Evolutionary conservation across 2,888 invertebrate genomes (phyloP), one percentile per base, ranked within the genome.

Genomic region (Chalcosyrphus nemorum): DNA sequence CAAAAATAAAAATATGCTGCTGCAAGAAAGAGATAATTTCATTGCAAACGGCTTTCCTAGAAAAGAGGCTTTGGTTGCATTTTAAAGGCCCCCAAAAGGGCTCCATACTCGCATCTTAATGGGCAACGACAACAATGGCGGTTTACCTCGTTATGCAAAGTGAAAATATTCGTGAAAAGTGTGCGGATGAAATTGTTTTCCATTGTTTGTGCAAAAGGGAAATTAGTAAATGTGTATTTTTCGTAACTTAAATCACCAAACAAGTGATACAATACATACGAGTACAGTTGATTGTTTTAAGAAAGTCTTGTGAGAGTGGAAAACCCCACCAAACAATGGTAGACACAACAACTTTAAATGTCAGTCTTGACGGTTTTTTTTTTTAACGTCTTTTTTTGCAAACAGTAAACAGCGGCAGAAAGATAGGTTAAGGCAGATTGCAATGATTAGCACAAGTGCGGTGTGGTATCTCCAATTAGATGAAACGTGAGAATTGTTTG

Each of bases 401-500:
- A 27, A 15, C 11, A 43, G 9, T n/a, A n/a, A n/a, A n/a, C n/a
- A n/a, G n/a, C n/a, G n/a, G n/a, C n/a, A n/a, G n/a, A n/a, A n/a
- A 9, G 41, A 17, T n/a, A 27, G 32, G 50, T 35, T 78, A 56
- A 68, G 41, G 5, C 41, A 61, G 66, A 56, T 82, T 72, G 50
- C 24, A 72, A 47, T 77, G 66, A 82, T 82, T 77, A 82, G 77
- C 82, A n/a, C n/a, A 72, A 61, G 43, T 68, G 54, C 29, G 43
- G 45, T 65, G 61, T 63, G 72, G 47, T 68, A 68, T 50, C 43
- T 56, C n/a, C 77, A 77, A 78, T 82, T 82, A 82, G 72, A 72
- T 57, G 50, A 74, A 77, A 78, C 82, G 82, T 82, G 82, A 78
- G 82, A 82, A 77, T 74, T 72, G 82, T 68, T n/a, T 68, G 50